Conservation (phyloP, 2,888 invertebrate species). For the Drosophila leonis region DNA sequence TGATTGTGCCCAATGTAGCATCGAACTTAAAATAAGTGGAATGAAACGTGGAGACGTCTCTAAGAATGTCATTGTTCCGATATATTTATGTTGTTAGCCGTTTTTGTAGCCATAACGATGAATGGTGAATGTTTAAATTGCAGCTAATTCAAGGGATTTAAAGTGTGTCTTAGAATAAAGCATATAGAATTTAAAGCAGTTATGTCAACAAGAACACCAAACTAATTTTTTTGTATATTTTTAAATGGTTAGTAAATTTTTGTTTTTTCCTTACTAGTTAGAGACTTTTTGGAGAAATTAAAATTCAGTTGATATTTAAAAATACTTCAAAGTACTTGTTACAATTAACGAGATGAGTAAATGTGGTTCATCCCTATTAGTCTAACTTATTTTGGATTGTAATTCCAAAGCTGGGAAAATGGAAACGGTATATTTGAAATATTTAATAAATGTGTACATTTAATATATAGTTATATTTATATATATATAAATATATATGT, state of each 20-base stretch:
- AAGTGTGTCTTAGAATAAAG: background rate
- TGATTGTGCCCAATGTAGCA: background rate
- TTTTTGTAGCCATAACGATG: background rate
- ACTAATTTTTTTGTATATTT: background rate
- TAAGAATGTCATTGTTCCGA: background rate
- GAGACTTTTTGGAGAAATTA: too few relatives aligned
- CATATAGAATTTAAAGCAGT: background rate
- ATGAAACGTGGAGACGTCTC: conserved; percentile 4
- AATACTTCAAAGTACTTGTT: background rate
- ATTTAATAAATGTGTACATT: background rate
- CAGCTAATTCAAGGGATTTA: background rate
- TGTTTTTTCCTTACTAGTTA: too few relatives aligned
- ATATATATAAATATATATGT: too few relatives aligned
- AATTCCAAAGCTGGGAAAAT: conserved; percentile 15
- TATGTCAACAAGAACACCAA: background rate
- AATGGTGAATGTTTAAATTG: background rate
- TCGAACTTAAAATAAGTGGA: background rate
- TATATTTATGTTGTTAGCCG: background rate
- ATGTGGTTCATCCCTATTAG: background rate
- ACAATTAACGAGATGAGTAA: background rate
- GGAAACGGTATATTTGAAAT: conserved; percentile 20
- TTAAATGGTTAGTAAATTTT: too few relatives aligned
- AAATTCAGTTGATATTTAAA: background rate
- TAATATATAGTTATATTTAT: background rate
- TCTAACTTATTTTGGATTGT: background rate